Conservation (phyloP, 2,888 invertebrate genomes). For the Sphaeridia pumilis region DNA sequence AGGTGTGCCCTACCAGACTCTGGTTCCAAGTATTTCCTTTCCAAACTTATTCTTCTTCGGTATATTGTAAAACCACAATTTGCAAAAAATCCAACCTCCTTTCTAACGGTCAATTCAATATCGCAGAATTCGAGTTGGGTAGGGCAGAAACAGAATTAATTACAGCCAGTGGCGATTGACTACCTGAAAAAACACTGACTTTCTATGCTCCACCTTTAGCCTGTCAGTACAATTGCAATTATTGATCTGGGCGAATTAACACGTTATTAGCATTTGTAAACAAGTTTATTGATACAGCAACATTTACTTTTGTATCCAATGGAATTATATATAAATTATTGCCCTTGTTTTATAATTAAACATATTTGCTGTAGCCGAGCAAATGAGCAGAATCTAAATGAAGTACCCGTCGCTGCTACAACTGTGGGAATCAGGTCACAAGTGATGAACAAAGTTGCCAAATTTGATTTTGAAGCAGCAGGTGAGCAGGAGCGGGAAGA, state of each 20-base stretch:
- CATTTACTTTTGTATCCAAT: too few species aligned
- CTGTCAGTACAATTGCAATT: background rate
- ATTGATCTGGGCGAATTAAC: background rate
- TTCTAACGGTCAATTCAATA: too few species aligned
- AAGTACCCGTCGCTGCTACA: background rate
- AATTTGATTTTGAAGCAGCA: conserved; percentile 2
- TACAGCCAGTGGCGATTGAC: too few species aligned
- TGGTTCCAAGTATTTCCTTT: background rate
- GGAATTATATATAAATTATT: too few species aligned
- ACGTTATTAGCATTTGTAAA: background rate
- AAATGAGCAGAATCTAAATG: background rate
- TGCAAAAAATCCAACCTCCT: background rate
- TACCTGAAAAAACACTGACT: too few species aligned
- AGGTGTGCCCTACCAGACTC: conserved; percentile 20
- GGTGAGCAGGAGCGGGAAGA: background rate
- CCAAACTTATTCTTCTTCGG: too few species aligned
- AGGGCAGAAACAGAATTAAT: too few species aligned
- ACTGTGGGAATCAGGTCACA: conserved; percentile 1
- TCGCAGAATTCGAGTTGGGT: too few species aligned
- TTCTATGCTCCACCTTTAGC: background rate
- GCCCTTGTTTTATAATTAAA: background rate
- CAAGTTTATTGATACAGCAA: too few species aligned
- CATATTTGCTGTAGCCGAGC: background rate
- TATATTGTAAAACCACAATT: too few species aligned
- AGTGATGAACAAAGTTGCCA: background rate